Evolutionary conservation across 1,140 invertebrate species (phyloP).

Genomic region (Drosophila navojoa): DNA sequence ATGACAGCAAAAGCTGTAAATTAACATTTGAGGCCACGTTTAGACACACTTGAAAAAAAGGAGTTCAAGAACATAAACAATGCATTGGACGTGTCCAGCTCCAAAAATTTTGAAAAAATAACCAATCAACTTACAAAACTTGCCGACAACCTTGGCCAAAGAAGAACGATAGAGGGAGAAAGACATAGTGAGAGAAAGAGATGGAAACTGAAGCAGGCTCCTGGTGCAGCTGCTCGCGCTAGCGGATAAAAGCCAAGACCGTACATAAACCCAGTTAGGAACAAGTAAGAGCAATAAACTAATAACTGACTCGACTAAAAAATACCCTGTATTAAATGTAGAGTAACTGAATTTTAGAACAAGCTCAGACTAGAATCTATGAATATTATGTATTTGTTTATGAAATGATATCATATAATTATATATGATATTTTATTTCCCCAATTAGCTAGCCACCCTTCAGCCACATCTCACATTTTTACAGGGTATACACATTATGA

Average conservation of each 20-base stretch:
- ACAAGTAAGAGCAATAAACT: slow-evolving; percentile 18
- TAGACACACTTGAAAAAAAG: slow-evolving; percentile 54
- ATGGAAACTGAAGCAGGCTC: background rate
- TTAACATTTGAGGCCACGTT: slow-evolving; percentile 66
- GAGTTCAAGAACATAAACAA: slow-evolving; percentile 79
- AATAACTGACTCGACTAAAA: background rate
- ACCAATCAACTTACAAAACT: slow-evolving; percentile 72
- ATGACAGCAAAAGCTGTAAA: slow-evolving; percentile 66
- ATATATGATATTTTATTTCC: no score
- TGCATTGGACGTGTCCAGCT: slow-evolving; percentile 39
- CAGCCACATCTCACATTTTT: background rate
- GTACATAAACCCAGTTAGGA: slow-evolving; percentile 65
- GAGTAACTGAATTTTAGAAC: no score
- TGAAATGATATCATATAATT: no score
- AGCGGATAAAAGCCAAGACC: slow-evolving; percentile 58
- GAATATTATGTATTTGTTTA: no score
- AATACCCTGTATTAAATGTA: slow-evolving; percentile 4
- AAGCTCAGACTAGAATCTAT: no score
- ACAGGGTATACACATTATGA: slow-evolving; percentile 30
- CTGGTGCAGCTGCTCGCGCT: slow-evolving; percentile 23
- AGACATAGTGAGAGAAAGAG: background rate
- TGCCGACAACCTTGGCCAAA: slow-evolving; percentile 49
- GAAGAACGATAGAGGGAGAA: background rate
- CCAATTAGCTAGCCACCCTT: background rate
- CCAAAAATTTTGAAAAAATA: slow-evolving; percentile 24